Base-by-base conservation (phyloP, 1,140 invertebrate genomes). In the Drosophila saltans region DNA sequence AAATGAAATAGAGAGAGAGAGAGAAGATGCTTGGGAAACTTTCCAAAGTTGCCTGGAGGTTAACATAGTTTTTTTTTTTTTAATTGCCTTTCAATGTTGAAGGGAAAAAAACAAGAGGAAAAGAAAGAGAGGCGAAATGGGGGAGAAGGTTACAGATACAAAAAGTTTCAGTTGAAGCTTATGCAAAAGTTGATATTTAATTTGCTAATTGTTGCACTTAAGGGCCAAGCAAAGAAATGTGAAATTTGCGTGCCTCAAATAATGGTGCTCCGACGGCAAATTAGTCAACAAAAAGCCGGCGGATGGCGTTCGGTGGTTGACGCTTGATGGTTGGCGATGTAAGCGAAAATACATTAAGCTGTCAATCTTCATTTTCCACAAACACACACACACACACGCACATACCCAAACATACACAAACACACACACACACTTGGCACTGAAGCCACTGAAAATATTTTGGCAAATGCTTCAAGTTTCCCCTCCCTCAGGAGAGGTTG, bases 191-290 rank as follows among this genome's bases (percentile, higher is more conserved):
- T 82, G 52, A 59, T 76, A 83, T 80, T 88, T 89, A 83, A 86
- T 83, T 89, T 80, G 76, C 80, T 89, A 86, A 86, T 86, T 86
- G 84, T 78, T 83, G 80, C 84, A 86, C 83, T 85, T 79, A 72
- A 76, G 69, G 48, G 67, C 63, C 41, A 59, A 68, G 65, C 64
- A 65, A 67, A 84, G 72, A 72, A 78, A 78, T 78, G 69, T 39
- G 75, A 78, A 78, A 72, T 78, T 78, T 78, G 75, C 75, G 75
- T 78, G 75, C 64, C 43, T 56, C 48, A 56, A 66, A 43, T 66
- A 56, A 66, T 39, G 60, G 69, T 52, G 66, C 58, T 66, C 76
- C 80, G 36, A 71, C 57, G 80, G 80, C 73, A 80, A 86, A 88
- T 86, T 80, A 86, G 79, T 72, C 72, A 72, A 74, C 79, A 75